phyloP scores from a whole-genome alignment of 2,888 invertebrate species.

The Sepioteuthis lessoniana region DNA sequence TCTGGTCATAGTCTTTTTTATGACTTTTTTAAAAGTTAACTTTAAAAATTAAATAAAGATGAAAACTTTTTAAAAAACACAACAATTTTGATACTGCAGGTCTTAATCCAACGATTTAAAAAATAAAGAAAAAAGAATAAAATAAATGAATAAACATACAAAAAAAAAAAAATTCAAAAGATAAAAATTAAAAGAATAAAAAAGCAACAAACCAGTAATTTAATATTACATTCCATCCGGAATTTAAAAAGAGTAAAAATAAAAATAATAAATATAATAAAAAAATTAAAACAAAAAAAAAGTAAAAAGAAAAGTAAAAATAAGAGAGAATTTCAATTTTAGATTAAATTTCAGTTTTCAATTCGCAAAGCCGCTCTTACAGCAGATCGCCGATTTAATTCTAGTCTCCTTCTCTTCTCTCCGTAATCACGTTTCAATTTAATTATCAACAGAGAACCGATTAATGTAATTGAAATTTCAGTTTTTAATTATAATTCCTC shows the following conservation, averaged over 20 bases:
- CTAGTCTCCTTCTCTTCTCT: neutral
- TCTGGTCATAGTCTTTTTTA: neutral
- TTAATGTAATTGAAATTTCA: slow-evolving; percentile 33
- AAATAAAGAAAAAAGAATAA: no score
- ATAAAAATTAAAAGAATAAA: neutral
- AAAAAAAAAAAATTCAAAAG: neutral
- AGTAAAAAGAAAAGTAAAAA: neutral
- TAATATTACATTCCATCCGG: slow-evolving; percentile 33
- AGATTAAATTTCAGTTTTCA: slow-evolving; percentile 13
- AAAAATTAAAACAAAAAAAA: neutral
- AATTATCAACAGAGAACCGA: neutral
- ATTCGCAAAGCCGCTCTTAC: slow-evolving; percentile 7
- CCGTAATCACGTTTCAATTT: slow-evolving; percentile 33
- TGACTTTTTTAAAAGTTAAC: no score
- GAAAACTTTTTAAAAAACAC: neutral
- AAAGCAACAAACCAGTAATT: neutral
- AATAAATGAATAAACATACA: no score
- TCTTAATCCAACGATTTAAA: neutral
- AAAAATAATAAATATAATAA: neutral
- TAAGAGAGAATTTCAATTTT: neutral
- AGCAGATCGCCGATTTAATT: neutral
- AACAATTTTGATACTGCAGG: neutral
- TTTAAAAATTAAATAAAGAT: neutral
- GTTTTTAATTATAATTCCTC: slow-evolving; percentile 18
- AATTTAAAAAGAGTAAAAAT: neutral